A percentile compares a stretch with the other conserved stretches of the same genome.
Conservation (phyloP, 1,140 invertebrate species). For the Papilio machaon region DNA sequence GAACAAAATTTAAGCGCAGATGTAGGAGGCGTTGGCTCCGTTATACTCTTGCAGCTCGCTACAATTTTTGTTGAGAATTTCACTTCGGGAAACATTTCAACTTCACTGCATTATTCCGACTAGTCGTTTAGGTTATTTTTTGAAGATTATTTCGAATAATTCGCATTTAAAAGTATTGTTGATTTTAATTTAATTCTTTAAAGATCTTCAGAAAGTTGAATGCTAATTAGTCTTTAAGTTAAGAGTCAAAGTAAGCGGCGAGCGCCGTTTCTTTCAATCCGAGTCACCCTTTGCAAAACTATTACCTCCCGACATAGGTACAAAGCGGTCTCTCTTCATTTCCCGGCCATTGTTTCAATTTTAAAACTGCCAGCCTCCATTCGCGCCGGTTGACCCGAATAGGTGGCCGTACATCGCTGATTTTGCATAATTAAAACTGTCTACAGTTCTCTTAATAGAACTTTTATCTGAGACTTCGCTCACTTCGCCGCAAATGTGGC, state of each 20-base stretch:
- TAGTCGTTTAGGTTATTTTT: background rate
- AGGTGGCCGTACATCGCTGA: slow-evolving; percentile 63
- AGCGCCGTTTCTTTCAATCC: slow-evolving; percentile 27
- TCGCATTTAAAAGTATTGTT: background rate
- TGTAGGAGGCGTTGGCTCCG: slow-evolving; percentile 19
- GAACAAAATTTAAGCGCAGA: slow-evolving; percentile 36
- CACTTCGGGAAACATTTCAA: slow-evolving; percentile 26
- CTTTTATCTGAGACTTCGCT: slow-evolving; percentile 44
- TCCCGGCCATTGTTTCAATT: slow-evolving; percentile 67
- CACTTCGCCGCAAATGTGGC: slow-evolving; percentile 41
- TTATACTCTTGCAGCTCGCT: slow-evolving; percentile 32
- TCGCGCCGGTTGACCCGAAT: slow-evolving; percentile 65
- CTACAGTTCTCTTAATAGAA: slow-evolving; percentile 58
- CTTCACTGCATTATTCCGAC: slow-evolving; percentile 19
- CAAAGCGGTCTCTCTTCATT: slow-evolving; percentile 58
- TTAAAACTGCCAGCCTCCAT: slow-evolving; percentile 57
- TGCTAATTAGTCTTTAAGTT: slow-evolving; percentile 33
- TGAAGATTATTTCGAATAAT: background rate
- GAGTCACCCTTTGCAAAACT: slow-evolving; percentile 25
- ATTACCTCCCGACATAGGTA: slow-evolving; percentile 33
- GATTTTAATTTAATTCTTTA: background rate
- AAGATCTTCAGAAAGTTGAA: background rate
- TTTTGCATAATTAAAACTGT: slow-evolving; percentile 76
- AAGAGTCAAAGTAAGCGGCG: slow-evolving; percentile 12
- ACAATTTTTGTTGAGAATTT: slow-evolving; percentile 33